Percentiles rank a stretch among this genome's conserved stretches.
phyloP scores from a whole-genome alignment of 2,113 vertebrate genomes.

The Silurus meridionalis region DNA sequence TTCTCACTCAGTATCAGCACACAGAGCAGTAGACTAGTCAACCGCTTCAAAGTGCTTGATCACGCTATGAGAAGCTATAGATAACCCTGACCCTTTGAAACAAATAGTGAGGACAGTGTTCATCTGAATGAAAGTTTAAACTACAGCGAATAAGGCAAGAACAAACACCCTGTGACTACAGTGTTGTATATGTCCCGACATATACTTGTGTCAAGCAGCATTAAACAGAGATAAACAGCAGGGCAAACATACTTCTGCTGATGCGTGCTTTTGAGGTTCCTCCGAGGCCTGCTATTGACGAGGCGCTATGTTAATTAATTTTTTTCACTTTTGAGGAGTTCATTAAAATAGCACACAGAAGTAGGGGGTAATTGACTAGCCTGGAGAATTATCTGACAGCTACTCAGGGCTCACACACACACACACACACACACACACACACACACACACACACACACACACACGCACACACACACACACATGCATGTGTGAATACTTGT shows the following conservation, averaged over 20 bases:
- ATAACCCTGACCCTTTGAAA: background rate
- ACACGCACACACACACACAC: conserved; percentile 8
- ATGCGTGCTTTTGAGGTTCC: conserved; percentile 72
- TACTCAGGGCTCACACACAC: conserved; percentile 22
- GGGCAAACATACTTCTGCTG: background rate
- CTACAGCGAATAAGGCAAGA: background rate
- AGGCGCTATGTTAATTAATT: conserved; percentile 43
- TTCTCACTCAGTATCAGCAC: too few species aligned
- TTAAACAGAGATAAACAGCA: background rate
- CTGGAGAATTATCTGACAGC: conserved; percentile 21
- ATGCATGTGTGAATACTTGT: background rate
- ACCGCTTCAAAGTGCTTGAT: background rate
- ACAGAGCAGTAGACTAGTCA: background rate
- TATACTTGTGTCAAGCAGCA: background rate
- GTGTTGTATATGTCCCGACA: background rate
- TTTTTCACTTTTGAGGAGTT: conserved; percentile 34
- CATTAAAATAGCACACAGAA: conserved; percentile 39
- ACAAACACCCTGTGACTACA: background rate
- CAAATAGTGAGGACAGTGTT: background rate
- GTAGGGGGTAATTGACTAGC: conserved; percentile 39
- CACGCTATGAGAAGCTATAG: background rate
- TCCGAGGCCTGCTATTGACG: conserved; percentile 35
- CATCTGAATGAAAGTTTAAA: background rate
- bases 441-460: background rate
- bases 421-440: background rate